Evolutionary conservation across 2,113 vertebrate genomes (phyloP), one percentile per base, ranked within the genome.

Genomic region (Gymnorhina tibicen): DNA sequence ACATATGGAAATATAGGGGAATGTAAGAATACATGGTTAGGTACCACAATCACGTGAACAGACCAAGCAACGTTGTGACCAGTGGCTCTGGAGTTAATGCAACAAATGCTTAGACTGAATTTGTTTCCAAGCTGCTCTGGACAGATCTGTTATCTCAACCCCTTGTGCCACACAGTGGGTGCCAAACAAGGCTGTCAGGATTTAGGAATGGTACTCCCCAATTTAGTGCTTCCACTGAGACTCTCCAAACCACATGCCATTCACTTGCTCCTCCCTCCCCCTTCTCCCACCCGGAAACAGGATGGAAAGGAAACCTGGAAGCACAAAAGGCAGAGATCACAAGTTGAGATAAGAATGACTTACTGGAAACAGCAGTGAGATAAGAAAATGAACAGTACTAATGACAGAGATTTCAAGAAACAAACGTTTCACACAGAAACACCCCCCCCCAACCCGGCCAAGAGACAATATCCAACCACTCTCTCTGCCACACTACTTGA

Each of bases 201-300:
- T 69, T 83, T 63, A 33, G 55, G 47, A 35, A 49, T 35, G n/a
- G 22, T 49, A 27, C 14, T 76, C 26, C 47, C 63, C 41, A 62
- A 1, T 49, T 55, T 35, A 55, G 10, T 69, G 47, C 26, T 62
- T 42, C 35, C 18, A 11, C 23, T 62, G 47, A 62, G 16, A 42
- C 35, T 76, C 63, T 83, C 26, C 63, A 69, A 69, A 69, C 8
- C 21, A 70, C 13, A 23, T 49, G 49, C 18, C 16, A 37, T 19
- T 59, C 8, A 2, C 55, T 76, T 0, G 2, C 19, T 87, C 13
- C 41, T 79, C 8, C 4, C 21, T 41, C 17, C 20, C 11, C 12
- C 10, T 69, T 27, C 33, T 44, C 18, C 27, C 55, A 10, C 2
- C 56, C 4, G 21, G 41, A 26, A 47, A 32, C 0, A 0, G 28